These are phyloP conservation scores for Stenodera caucasica DNA, from an alignment of 2,888 invertebrate genomes.

Conservation along the genomic window DNA sequence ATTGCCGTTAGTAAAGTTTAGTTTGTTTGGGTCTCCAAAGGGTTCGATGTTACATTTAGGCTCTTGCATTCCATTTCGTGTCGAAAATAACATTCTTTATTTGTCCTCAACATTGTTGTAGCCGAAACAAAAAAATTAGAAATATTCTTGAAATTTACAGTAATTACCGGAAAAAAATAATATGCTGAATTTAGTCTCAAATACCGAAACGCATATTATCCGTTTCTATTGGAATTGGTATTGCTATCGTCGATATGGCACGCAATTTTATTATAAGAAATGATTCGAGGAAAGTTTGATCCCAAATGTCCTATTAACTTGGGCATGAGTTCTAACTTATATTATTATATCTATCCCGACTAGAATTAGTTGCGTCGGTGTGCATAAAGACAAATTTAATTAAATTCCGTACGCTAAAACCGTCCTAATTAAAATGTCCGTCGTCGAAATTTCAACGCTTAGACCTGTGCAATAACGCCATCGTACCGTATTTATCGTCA, in stretches of 20 bases:
- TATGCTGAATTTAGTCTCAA: too few relatives aligned
- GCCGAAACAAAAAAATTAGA: too few relatives aligned
- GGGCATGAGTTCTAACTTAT: conserved; percentile 24
- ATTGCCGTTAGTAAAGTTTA: not conserved
- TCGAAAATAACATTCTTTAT: not conserved
- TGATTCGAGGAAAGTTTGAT: conserved; percentile 25
- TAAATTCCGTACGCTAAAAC: conserved; percentile 29
- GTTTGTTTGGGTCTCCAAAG: not conserved
- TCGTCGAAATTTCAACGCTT: conserved; percentile 26
- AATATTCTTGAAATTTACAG: too few relatives aligned
- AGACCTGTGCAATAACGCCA: conserved; percentile 10
- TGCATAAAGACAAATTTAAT: conserved; percentile 31
- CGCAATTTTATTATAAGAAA: conserved; percentile 27
- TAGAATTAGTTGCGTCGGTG: conserved; percentile 28
- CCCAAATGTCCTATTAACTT: conserved; percentile 27
- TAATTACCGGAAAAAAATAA: too few relatives aligned
- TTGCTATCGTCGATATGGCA: conserved; percentile 13
- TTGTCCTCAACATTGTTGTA: not conserved
- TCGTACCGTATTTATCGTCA: conserved; percentile 20
- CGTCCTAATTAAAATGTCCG: conserved; percentile 31
- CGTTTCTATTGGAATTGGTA: conserved; percentile 3
- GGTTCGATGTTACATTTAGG: not conserved
- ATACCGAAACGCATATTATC: too few relatives aligned
- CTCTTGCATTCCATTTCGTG: not conserved
- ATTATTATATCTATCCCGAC: conserved; percentile 26